Percentiles rank a stretch among this genome's conserved stretches.
Evolutionary conservation across 2,888 invertebrate species (phyloP).

Genomic region (Tridacna crocea): DNA sequence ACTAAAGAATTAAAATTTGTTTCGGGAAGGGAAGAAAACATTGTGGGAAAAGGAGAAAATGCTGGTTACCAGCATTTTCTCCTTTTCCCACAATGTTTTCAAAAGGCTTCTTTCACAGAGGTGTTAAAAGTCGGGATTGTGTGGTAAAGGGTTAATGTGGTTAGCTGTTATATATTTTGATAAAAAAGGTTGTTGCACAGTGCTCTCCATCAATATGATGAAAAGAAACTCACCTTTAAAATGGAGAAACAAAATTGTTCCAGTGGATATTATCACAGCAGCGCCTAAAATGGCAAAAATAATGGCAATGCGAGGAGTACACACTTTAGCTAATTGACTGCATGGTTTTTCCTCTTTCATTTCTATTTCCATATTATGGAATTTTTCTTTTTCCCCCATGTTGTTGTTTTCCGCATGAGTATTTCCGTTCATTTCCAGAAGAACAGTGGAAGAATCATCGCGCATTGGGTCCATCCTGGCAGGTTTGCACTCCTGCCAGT

Average conservation of each 20-base stretch:
- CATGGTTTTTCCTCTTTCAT: constrained; percentile 12
- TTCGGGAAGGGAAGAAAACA: too few relatives aligned
- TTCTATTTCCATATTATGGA: constrained; percentile 8
- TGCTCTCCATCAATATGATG: neutral
- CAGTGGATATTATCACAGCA: constrained; percentile 32
- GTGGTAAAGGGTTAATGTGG: too few relatives aligned
- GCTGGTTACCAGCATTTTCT: too few relatives aligned
- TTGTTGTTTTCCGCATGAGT: constrained; percentile 51
- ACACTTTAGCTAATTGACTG: constrained; percentile 19
- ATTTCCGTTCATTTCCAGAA: constrained; percentile 29
- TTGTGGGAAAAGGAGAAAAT: too few relatives aligned
- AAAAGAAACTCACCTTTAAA: neutral
- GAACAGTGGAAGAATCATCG: constrained; percentile 36
- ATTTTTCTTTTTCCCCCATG: constrained; percentile 38
- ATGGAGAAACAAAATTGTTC: constrained; percentile 8
- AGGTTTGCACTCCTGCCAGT: neutral
- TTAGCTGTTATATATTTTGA: too few relatives aligned
- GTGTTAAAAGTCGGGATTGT: too few relatives aligned
- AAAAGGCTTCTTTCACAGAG: too few relatives aligned
- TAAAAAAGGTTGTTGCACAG: too few relatives aligned
- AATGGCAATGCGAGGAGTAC: constrained; percentile 10
- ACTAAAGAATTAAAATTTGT: too few relatives aligned
- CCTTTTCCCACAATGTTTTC: too few relatives aligned
- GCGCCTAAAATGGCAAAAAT: constrained; percentile 23
- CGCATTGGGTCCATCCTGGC: constrained; percentile 20